A percentile compares a stretch with the other conserved stretches of the same genome.
These are phyloP conservation scores for Apostichopus californicus DNA, from an alignment of 35 echinoderm and acorn worm species.

Conservation along the genomic window DNA sequence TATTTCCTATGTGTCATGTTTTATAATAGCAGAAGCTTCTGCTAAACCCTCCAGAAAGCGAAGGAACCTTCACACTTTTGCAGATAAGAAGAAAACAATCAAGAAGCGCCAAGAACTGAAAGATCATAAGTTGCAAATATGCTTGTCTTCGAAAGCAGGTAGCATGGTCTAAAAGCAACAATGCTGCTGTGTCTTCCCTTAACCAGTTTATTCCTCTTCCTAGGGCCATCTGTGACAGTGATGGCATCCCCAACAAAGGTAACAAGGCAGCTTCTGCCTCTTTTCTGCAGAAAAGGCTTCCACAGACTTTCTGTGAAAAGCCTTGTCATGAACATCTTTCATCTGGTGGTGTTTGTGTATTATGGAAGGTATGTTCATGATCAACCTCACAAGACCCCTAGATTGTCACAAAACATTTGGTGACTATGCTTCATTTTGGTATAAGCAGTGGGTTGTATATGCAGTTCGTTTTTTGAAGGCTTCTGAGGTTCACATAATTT, in stretches of 20 bases:
- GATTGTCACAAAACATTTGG: conserved; percentile 49
- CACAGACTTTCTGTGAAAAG: conserved; percentile 12
- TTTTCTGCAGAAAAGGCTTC: conserved; percentile 9
- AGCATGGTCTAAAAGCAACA: conserved; percentile 32
- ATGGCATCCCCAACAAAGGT: conserved; percentile 56
- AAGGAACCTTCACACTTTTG: conserved; percentile 36
- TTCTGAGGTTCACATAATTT: conserved; percentile 34
- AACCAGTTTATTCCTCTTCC: conserved; percentile 54
- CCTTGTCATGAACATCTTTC: background rate
- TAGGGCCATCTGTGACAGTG: conserved; percentile 47
- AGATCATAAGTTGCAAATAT: conserved; percentile 32
- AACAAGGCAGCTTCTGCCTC: background rate
- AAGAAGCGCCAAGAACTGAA: conserved; percentile 31
- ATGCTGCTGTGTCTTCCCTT: conserved; percentile 18
- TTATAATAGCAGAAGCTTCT: background rate
- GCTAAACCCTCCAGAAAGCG: background rate
- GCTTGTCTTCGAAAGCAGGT: conserved; percentile 44
- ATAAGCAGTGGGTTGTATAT: conserved; percentile 12
- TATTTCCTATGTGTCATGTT: conserved; percentile 23
- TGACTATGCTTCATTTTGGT: conserved; percentile 39
- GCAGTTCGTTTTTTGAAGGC: background rate
- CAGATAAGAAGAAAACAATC: background rate
- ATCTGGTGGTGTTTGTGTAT: conserved; percentile 22
- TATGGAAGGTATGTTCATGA: conserved; percentile 46
- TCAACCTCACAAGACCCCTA: conserved; percentile 25